Evolutionary conservation across 1,140 invertebrate species (phyloP).

Genomic region (Drosophila truncata): DNA sequence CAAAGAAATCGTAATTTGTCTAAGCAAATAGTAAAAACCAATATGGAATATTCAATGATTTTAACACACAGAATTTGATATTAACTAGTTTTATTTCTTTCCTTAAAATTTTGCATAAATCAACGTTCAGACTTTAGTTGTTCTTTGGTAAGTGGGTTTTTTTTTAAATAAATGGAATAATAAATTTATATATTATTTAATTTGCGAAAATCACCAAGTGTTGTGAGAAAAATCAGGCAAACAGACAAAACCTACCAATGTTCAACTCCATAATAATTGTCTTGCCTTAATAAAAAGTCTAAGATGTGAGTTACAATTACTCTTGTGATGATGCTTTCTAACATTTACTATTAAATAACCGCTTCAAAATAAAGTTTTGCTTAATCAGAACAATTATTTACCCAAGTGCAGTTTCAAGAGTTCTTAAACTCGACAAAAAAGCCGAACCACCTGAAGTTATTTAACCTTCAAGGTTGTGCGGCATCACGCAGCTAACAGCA

Average conservation of each 20-base stretch:
- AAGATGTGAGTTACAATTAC: too few species aligned
- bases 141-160: too few species aligned
- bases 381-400: constrained; percentile 1
- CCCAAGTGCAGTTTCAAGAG: constrained; percentile 1
- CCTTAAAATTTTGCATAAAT: not conserved
- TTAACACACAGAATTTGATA: not conserved
- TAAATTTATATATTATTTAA: too few species aligned
- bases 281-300: not conserved
- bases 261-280: not conserved
- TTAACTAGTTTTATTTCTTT: not conserved
- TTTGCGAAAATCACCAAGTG: not conserved
- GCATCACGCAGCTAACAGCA: constrained; percentile 27
- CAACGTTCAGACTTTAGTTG: not conserved
- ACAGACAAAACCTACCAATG: not conserved
- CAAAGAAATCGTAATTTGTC: not conserved
- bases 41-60: not conserved
- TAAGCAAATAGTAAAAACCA: not conserved
- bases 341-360: too few species aligned
- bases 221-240: not conserved
- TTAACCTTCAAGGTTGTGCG: constrained; percentile 16
- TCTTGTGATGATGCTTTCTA: too few species aligned
- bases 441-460: constrained; percentile 3
- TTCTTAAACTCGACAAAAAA: not conserved
- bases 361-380: not conserved
- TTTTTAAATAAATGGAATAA: not conserved